Percentiles rank a stretch among this genome's conserved stretches.
phyloP scores from a whole-genome alignment of 2,797 vertebrate genomes.

The Myotis pilosus region DNA sequence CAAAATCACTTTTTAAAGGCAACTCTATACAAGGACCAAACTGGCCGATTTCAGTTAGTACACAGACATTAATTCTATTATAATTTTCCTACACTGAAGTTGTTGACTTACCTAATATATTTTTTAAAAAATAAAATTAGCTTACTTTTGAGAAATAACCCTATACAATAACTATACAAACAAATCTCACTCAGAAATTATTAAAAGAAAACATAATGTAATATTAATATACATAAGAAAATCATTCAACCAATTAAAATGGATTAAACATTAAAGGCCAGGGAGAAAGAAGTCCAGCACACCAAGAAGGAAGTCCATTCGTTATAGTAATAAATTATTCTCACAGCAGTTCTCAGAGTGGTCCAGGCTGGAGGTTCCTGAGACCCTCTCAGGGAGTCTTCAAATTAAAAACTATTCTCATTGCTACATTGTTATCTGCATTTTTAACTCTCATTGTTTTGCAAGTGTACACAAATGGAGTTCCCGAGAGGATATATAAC shows the following conservation, averaged over 20 bases:
- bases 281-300: background rate
- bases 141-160: conserved; percentile 23
- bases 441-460: background rate
- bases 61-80: background rate
- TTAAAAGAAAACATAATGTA: background rate
- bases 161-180: conserved; percentile 20
- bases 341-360: background rate
- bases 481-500: background rate
- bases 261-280: conserved; percentile 33
- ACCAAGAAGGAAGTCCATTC: background rate
- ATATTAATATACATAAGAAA: conserved; percentile 19
- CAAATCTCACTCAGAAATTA: conserved; percentile 35
- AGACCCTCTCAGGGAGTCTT: background rate
- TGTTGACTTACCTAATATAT: background rate
- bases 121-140: background rate
- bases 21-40: background rate
- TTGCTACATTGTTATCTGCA: background rate
- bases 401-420: background rate
- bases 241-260: conserved; percentile 1
- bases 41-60: background rate
- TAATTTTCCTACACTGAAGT: background rate
- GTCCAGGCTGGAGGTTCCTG: background rate
- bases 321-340: background rate
- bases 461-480: background rate
- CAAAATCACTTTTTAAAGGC: background rate